Conservation (phyloP, 2,888 invertebrate genomes). For the Drymonia ruficornis region DNA sequence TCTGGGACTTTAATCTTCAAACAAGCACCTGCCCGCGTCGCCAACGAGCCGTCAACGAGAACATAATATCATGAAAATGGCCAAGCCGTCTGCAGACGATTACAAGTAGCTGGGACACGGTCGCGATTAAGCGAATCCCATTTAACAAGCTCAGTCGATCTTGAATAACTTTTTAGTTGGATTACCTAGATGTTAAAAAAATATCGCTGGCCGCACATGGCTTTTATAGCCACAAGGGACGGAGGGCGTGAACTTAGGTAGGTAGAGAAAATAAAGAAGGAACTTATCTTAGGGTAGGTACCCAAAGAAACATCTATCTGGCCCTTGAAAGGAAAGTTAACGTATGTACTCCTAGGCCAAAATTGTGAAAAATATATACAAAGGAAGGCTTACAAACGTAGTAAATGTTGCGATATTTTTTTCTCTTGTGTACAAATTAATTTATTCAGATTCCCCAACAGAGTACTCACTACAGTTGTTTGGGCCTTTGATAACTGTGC, state of each 20-base stretch:
- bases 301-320: neutral
- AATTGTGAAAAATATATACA: too few species aligned
- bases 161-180: conserved; percentile 23
- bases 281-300: neutral
- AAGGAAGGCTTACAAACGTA: too few species aligned
- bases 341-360: too few species aligned
- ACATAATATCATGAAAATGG: conserved; percentile 32
- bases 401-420: neutral
- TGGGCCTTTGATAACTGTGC: conserved; percentile 26
- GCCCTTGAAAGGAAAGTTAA: too few species aligned
- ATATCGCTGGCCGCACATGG: neutral
- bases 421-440: conserved; percentile 9
- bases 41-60: conserved; percentile 25
- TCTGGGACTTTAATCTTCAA: conserved; percentile 3
- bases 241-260: neutral
- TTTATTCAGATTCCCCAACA: conserved; percentile 21
- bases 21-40: conserved; percentile 9
- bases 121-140: conserved; percentile 25
- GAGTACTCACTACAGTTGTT: conserved; percentile 21
- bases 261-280: neutral
- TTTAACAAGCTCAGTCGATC: conserved; percentile 22
- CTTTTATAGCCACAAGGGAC: neutral
- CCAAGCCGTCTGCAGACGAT: conserved; percentile 26
- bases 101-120: conserved; percentile 33
- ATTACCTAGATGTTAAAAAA: neutral